These are phyloP conservation scores for Brienomyrus longianalis DNA, from an alignment of 2,113 vertebrate species.

Conservation along the genomic window DNA sequence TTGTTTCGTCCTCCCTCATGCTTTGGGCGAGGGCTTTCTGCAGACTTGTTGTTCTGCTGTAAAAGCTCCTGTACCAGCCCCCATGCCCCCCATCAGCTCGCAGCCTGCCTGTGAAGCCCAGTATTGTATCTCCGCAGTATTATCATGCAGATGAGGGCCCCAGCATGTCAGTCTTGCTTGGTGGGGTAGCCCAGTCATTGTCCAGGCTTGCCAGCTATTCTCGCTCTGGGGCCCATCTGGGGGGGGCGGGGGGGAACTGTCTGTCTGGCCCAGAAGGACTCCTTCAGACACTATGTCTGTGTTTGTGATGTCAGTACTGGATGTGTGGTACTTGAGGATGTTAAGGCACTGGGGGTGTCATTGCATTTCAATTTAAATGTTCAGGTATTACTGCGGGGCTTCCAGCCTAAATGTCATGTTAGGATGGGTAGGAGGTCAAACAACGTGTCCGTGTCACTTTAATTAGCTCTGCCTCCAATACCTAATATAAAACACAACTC, in stretches of 20 bases:
- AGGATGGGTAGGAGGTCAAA: neutral
- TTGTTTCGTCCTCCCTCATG: neutral
- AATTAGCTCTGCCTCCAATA: neutral
- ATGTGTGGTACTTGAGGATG: slow-evolving; percentile 14
- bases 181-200: slow-evolving; percentile 39
- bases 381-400: neutral
- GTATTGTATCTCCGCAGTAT: slow-evolving; percentile 63
- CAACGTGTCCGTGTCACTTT: neutral
- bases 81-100: neutral
- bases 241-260: slow-evolving; percentile 5
- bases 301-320: neutral
- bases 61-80: slow-evolving; percentile 34
- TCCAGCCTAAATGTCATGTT: neutral
- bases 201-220: slow-evolving; percentile 47
- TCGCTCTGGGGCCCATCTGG: slow-evolving; percentile 30
- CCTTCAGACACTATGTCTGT: neutral
- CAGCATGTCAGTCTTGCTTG: slow-evolving; percentile 24
- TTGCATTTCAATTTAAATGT: neutral
- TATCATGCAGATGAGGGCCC: slow-evolving; percentile 66
- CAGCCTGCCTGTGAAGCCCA: slow-evolving; percentile 45
- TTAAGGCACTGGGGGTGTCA: neutral
- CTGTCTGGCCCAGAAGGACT: slow-evolving; percentile 10
- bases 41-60: slow-evolving; percentile 38
- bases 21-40: no score
- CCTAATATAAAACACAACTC: neutral